Evolutionary conservation across 2,888 invertebrate species (phyloP), one percentile per base, ranked within the genome.

Genomic region (Diadegma fenestrale): DNA sequence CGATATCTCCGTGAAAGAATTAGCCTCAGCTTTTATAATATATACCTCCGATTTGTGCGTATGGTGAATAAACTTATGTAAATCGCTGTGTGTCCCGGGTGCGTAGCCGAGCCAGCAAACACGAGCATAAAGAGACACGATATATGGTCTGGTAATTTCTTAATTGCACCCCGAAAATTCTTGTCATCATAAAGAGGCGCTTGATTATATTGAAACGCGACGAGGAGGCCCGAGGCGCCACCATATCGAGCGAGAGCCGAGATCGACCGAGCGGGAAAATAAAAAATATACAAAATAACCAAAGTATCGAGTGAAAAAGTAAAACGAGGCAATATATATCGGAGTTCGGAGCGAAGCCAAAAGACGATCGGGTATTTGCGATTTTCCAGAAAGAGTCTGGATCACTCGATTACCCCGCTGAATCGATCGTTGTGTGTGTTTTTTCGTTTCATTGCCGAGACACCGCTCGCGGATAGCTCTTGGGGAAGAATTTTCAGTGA

Each of bases 101-200:
- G 30, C 43, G 87, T 45, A 73, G 79, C 51, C 58, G 63, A 51
- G 48, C 3, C 64, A 69, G 45, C 45, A 19, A 73, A 45, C 26
- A 61, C 58, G 84, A 90, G 86, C 90, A 92, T 93, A 93, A 93
- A 93, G 91, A 90, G 90, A 77, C 80, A 91, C 91, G 91, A 94
- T 93, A 93, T 93, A 93, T 90, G 93, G 90, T 89, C 91, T 89
- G 91, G 93, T 93, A 93, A 93, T 93, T 93, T 93, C 93, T 93
- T 93, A 93, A 93, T 93, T 93, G 93, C 92, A 89, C 89, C 86
- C 90, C 91, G 89, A 93, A 87, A 93, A 93, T 93, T 93, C 92
- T 91, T 93, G 93, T 93, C 93, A 92, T 92, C 92, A 91, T 93
- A 93, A 93, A 93, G 88, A 92, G 90, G 88, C 89, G 90, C 88